Percentiles rank a stretch among this genome's conserved stretches.
phyloP scores from a whole-genome alignment of 2,797 vertebrate species.

The Macrochelys suwanniensis region DNA sequence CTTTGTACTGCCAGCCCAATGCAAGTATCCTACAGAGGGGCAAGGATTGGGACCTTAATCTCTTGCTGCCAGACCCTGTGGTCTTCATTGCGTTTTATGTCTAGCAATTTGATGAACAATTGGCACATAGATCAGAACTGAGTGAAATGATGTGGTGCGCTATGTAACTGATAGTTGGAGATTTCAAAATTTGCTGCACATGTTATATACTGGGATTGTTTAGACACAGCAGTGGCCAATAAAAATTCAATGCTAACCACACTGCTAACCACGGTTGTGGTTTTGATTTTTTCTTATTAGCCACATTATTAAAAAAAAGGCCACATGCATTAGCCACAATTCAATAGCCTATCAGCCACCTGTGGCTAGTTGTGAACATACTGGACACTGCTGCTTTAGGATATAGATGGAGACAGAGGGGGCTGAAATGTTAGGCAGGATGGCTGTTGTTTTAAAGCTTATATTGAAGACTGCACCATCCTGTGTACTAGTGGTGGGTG shows the following conservation, averaged over 20 bases:
- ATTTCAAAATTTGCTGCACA: not conserved
- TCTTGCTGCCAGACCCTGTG: fast-evolving
- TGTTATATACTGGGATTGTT: not conserved
- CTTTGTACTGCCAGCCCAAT: not conserved
- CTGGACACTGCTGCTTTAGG: not conserved
- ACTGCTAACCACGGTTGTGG: no score
- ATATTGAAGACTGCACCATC: not conserved
- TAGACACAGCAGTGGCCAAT: no score
- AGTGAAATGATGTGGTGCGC: no score
- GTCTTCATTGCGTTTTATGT: not conserved
- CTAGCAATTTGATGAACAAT: fast-evolving
- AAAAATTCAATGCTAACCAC: no score
- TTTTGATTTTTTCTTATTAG: no score
- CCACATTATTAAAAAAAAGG: no score
- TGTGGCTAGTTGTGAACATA: no score
- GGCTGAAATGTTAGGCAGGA: not conserved
- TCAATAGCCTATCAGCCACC: no score
- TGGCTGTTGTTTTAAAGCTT: not conserved
- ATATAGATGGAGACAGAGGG: not conserved
- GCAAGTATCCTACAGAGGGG: not conserved
- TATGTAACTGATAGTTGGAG: not conserved
- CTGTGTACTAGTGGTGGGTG: no score
- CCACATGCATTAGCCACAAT: no score
- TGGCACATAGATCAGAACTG: no score
- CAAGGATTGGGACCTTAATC: not conserved